A percentile compares a stretch with the other conserved stretches of the same genome.
phyloP scores from a whole-genome alignment of 53 echinoderm and acorn worm species.

The Holothuria leucospilota region DNA sequence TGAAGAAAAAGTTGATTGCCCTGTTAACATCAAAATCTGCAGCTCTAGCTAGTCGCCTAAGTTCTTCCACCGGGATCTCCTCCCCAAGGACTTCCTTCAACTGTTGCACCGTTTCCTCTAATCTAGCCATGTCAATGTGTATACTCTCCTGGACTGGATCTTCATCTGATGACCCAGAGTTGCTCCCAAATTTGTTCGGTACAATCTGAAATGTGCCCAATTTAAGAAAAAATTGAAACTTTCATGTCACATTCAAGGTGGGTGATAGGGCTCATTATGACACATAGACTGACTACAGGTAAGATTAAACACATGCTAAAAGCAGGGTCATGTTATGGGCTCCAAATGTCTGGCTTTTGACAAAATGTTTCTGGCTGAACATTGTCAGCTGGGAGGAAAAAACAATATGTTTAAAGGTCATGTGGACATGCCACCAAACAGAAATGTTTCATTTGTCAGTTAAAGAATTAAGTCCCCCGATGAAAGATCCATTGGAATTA shows the following conservation, averaged over 20 bases:
- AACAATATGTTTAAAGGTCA: no score
- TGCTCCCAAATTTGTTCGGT: slow-evolving; percentile 36
- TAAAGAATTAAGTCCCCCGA: no score
- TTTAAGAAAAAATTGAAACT: background rate
- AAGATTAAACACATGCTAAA: no score
- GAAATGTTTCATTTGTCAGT: no score
- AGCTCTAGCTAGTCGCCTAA: slow-evolving; percentile 59
- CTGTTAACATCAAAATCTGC: slow-evolving; percentile 86
- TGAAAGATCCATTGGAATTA: no score
- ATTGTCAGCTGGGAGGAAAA: no score
- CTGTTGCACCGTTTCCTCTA: slow-evolving; percentile 55
- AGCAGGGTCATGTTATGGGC: no score
- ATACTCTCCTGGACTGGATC: slow-evolving; percentile 37
- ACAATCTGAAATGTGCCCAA: background rate
- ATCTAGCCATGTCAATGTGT: slow-evolving; percentile 38
- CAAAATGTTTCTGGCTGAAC: no score
- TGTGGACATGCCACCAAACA: no score
- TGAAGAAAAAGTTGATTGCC: slow-evolving; percentile 72
- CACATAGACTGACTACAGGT: no score
- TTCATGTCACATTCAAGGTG: background rate
- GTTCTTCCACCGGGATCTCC: slow-evolving; percentile 50
- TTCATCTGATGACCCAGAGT: slow-evolving; percentile 62
- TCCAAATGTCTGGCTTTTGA: no score
- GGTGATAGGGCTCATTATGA: no score
- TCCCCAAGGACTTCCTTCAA: slow-evolving; percentile 72